These are phyloP conservation scores for Erinaceus europaeus DNA, from an alignment of 2,113 vertebrate genomes.

Conservation along the genomic window DNA sequence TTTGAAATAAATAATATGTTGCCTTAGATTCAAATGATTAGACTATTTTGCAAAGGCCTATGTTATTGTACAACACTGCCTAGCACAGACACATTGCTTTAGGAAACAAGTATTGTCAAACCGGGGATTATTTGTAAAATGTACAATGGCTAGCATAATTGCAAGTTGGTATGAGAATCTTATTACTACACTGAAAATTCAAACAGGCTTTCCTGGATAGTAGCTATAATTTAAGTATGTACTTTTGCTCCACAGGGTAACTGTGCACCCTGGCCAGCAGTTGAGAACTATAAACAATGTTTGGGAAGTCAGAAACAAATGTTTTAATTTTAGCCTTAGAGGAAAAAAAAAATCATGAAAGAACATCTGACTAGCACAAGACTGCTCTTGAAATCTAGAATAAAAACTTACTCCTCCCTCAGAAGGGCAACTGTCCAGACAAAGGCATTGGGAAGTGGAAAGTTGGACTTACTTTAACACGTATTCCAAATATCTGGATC, in stretches of 20 bases:
- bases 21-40: slow-evolving; percentile 69
- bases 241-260: slow-evolving; percentile 54
- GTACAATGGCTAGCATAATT: slow-evolving; percentile 52
- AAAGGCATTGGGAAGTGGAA: slow-evolving; percentile 55
- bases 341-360: slow-evolving; percentile 59
- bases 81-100: slow-evolving; percentile 38
- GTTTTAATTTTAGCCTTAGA: slow-evolving; percentile 70
- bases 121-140: slow-evolving; percentile 42
- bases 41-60: slow-evolving; percentile 51
- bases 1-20: slow-evolving; percentile 70
- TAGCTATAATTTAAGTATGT: slow-evolving; percentile 61
- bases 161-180: slow-evolving; percentile 50
- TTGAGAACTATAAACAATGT: slow-evolving; percentile 63
- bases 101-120: slow-evolving; percentile 22
- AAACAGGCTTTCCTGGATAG: slow-evolving; percentile 57
- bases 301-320: slow-evolving; percentile 63
- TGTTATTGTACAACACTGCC: slow-evolving; percentile 4
- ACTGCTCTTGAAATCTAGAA: slow-evolving; percentile 42
- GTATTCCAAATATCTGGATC: slow-evolving; percentile 55
- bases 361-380: slow-evolving; percentile 54
- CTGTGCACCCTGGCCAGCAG: slow-evolving; percentile 46
- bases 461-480: slow-evolving; percentile 38
- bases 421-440: slow-evolving; percentile 52
- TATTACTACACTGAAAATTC: slow-evolving; percentile 50
- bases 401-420: slow-evolving; percentile 40